Conservation (phyloP, 1,140 invertebrate species). For the Ctenoplectra terminalis region DNA sequence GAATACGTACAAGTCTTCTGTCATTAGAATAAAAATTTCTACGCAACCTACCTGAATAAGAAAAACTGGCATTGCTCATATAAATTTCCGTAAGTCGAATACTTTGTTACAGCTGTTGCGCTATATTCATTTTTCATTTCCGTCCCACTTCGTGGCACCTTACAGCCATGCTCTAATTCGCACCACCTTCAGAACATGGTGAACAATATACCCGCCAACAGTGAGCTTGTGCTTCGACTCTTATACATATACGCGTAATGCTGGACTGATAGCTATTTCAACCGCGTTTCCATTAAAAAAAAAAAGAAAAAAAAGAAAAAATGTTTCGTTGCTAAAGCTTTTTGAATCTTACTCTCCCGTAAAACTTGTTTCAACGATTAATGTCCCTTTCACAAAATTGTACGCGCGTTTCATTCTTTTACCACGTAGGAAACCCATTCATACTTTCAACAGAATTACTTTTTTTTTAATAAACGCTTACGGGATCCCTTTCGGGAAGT, state of each 20-base stretch:
- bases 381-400: background rate
- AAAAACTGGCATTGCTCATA: too few relatives aligned
- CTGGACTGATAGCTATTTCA: background rate
- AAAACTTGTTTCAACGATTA: background rate
- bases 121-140: conserved; percentile 14
- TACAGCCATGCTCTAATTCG: conserved; percentile 22
- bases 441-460: background rate
- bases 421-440: background rate
- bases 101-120: background rate
- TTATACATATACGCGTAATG: background rate
- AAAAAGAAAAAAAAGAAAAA: too few relatives aligned
- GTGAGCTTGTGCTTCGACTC: background rate
- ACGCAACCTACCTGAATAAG: too few relatives aligned
- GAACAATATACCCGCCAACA: background rate
- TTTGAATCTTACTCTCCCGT: background rate
- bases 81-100: conserved; percentile 1
- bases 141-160: background rate
- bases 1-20: too few relatives aligned
- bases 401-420: background rate
- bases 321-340: background rate
- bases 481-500: background rate
- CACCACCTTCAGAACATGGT: conserved; percentile 9
- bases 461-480: background rate
- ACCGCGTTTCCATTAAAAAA: conserved; percentile 6
- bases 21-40: too few relatives aligned